Percentiles rank a stretch among this genome's conserved stretches.
phyloP scores from a whole-genome alignment of 2,113 vertebrate genomes.

The Tupaia chinensis region DNA sequence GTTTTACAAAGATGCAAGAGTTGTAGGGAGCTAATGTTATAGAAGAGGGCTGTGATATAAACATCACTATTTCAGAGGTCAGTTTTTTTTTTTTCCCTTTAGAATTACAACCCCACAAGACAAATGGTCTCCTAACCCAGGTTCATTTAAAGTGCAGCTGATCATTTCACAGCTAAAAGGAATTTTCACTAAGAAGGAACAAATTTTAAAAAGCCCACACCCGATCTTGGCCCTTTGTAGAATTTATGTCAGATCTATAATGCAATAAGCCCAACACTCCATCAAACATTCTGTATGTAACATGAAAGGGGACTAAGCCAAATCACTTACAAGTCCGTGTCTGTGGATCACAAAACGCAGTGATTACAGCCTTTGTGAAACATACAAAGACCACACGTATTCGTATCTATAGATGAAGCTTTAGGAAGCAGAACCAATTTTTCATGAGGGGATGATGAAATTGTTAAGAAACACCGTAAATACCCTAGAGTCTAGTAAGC shows the following conservation, averaged over 20 bases:
- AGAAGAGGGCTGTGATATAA: not conserved
- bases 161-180: constrained; percentile 80
- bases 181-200: constrained; percentile 70
- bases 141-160: constrained; percentile 84
- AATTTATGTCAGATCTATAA: constrained; percentile 83
- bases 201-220: not conserved
- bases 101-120: constrained; percentile 55
- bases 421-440: not conserved
- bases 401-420: constrained; percentile 41
- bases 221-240: constrained; percentile 50
- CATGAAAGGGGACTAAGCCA: constrained; percentile 77
- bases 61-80: constrained; percentile 23
- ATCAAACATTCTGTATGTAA: constrained; percentile 83
- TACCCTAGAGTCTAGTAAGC: not conserved
- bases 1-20: constrained; percentile 26
- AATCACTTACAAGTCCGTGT: constrained; percentile 60
- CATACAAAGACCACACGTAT: not conserved
- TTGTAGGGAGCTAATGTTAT: constrained; percentile 19
- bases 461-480: constrained; percentile 15
- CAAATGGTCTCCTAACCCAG: constrained; percentile 77
- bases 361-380: not conserved
- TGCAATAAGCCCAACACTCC: constrained; percentile 69
- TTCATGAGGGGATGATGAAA: constrained; percentile 28
- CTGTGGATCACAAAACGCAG: constrained; percentile 71
- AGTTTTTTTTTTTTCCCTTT: constrained; percentile 52